A percentile compares a stretch with the other conserved stretches of the same genome.
phyloP scores from a whole-genome alignment of 2,888 invertebrate species.

The Opisthograptis luteolata region DNA sequence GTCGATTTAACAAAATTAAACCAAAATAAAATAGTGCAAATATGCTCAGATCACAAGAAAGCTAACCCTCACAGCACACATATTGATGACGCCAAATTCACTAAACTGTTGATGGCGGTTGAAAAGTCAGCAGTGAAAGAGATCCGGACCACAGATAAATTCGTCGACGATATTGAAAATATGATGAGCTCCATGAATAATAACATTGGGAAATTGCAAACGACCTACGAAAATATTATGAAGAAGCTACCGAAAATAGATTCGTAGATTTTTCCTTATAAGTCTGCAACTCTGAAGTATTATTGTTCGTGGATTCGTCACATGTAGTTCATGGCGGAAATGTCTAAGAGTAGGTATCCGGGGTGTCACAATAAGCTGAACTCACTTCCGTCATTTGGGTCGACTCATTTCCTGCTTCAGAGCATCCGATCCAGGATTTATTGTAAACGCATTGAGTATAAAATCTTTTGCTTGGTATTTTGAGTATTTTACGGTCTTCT shows the following conservation, averaged over 20 bases:
- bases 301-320: conserved; percentile 37
- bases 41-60: neutral
- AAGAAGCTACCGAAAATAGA: conserved; percentile 43
- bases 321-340: conserved; percentile 38
- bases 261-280: conserved; percentile 18
- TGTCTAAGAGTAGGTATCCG: conserved; percentile 56
- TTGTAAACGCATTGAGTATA: conserved; percentile 37
- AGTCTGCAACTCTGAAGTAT: too few relatives aligned
- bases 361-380: conserved; percentile 58
- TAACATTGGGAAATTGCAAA: conserved; percentile 43
- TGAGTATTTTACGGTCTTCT: too few relatives aligned
- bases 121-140: conserved; percentile 35
- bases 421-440: conserved; percentile 55
- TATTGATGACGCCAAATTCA: conserved; percentile 10
- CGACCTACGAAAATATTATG: conserved; percentile 38
- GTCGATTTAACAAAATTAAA: neutral
- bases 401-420: conserved; percentile 63
- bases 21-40: conserved; percentile 5
- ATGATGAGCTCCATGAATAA: conserved; percentile 44
- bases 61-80: neutral
- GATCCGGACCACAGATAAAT: conserved; percentile 45
- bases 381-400: conserved; percentile 63
- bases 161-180: conserved; percentile 47
- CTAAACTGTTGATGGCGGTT: conserved; percentile 13
- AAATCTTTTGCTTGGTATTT: conserved; percentile 5